Evolutionary conservation across 2,797 vertebrate species (phyloP), one percentile per base, ranked within the genome.

Genomic region (Schizopygopsis pylzovi): DNA sequence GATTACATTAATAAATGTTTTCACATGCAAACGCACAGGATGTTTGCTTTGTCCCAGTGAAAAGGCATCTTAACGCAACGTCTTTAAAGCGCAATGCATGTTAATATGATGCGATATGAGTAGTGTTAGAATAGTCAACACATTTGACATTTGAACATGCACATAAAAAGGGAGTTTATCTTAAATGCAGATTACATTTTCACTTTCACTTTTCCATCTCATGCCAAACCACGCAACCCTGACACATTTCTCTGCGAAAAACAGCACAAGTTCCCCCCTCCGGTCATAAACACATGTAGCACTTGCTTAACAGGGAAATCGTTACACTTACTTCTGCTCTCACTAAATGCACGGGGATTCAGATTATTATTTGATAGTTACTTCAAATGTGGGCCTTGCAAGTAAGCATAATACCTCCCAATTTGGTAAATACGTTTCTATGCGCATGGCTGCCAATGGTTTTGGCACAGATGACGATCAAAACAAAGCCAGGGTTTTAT

Each of bases 401-500:
- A 16, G 6, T 65, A 45, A 75, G 47, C 9, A 75, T 81, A 59
- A 59, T 43, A 47, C 39, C 28, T 52, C 71, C 25, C 25, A 70
- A 75, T 82, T 68, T 54, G 70, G 63, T 75, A 72, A 78, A 54
- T 61, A 56, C 49, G 73, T 86, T 78, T 67, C 25, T 86, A 79
- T 86, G 18, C 47, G 84, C 67, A 89, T 67, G 41, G 22, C 45
- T 20, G 77, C 63, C 9, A 83, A 39, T 41, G 54, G 33, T 83
- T 45, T 81, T 83, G 73, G 78, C 59, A 67, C 33, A 70, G 79
- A 65, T 68, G 78, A 70, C 5, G 47, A 43, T 59, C 39, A 68
- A 65, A 81, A 67, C 63, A 78, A 65, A 65, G 49, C 10, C 54
- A 8, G 41, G 86, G 52, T 70, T 85, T 96, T 96, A 99, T 96